Evolutionary conservation across 2,888 invertebrate genomes (phyloP).

Genomic region (Amblyjoppa proteus): DNA sequence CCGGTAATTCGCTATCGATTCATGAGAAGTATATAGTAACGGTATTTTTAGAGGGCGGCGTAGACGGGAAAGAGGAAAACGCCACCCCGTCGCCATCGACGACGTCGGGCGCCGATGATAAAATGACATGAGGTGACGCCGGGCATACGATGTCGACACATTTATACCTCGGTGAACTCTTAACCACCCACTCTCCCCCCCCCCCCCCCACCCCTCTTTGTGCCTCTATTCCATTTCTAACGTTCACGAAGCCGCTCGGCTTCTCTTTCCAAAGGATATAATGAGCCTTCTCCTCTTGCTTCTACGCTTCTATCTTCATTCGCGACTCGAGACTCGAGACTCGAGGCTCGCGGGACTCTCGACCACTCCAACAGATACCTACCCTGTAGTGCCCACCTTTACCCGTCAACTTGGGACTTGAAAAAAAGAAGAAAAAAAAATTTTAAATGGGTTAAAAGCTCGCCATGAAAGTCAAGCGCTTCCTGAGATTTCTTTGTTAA

Average conservation of each 20-base stretch:
- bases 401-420: background rate
- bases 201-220: background rate
- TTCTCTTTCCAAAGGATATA: conserved; percentile 42
- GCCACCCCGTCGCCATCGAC: conserved; percentile 33
- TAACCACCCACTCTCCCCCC: conserved; percentile 1
- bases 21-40: conserved; percentile 58
- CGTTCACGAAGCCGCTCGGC: background rate
- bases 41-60: conserved; percentile 58
- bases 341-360: conserved; percentile 52
- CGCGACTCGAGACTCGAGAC: conserved; percentile 52
- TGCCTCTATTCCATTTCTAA: background rate
- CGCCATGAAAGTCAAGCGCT: background rate
- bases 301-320: conserved; percentile 43
- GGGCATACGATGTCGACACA: conserved; percentile 53
- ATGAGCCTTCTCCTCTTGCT: conserved; percentile 50
- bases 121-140: conserved; percentile 64
- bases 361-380: conserved; percentile 41
- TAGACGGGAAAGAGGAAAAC: conserved; percentile 54
- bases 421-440: background rate
- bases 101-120: conserved; percentile 52
- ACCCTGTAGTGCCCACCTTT: conserved; percentile 25
- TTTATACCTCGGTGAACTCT: conserved; percentile 60
- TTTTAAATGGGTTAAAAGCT: background rate
- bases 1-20: conserved; percentile 53
- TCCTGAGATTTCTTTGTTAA: background rate